Base-by-base conservation (phyloP, 1,140 invertebrate genomes). In the Charaxes varanes region DNA sequence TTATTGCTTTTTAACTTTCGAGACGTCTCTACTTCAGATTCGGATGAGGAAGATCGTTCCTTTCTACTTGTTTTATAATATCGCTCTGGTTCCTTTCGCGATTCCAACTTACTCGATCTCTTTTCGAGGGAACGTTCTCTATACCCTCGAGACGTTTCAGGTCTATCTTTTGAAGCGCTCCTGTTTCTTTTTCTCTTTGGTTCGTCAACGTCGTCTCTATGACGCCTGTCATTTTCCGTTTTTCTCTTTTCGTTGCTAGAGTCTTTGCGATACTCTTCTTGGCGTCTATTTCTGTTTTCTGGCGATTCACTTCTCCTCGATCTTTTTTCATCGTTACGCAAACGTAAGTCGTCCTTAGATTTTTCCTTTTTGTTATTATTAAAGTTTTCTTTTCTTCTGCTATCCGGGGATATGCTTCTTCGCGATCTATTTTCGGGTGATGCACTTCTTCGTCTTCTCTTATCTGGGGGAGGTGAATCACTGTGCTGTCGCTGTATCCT, bases 391-490 rank as follows among this genome's bases (percentile, higher is more conserved):
- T 45, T 55, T 44, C 42, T 61, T 40, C 41, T 67, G 11, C 57
- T 58, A 10, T 57, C 54, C 2, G 50, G 53, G 0, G 70, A 62
- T 10, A 51, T 46, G 22, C 74, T 80, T 24, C 41, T 69, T 4
- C 61, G 55, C n/a, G n/a, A n/a, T n/a, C n/a, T 67, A 13, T 58
- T 58, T n/a, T 57, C 54, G 2, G 50, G 53, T 0, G 70, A 62
- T 10, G 53, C 45, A 24, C 74, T 80, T 24, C 41, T 69, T 4
- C 61, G 55, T 16, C 67, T 58, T 27, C 65, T 56, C 24, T 73
- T 83, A 3, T 65, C 68, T 12, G 72, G 68, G n/a, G 68, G 62
- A 6, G 73, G 70, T 0, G 76, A 77, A 4, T 41, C 15, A 23
- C 67, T 78, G 6, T 16, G 7, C 21, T 38, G 2, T 64, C 64